Evolutionary conservation across 35 echinoderm and acorn worm species (phyloP), one percentile per base, ranked within the genome.

Genomic region (Acanthaster planci): DNA sequence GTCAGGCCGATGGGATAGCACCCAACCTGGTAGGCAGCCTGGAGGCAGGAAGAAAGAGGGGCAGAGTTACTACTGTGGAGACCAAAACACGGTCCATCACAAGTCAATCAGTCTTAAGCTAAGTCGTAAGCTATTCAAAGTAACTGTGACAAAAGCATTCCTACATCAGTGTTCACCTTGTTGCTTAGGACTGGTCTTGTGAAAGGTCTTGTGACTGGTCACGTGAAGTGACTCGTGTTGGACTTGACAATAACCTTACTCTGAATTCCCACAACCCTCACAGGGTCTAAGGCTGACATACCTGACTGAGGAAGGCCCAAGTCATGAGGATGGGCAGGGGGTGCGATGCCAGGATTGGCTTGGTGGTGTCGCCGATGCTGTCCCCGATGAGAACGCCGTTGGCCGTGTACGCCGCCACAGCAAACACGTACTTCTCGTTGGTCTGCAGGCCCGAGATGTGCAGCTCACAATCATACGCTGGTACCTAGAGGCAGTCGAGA

Each of bases 381-480:
- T 83, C 86, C 37, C 96, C 96, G 36, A 99, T 99, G 80, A 99
- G 85, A 31, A 89, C 37, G 5, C 96, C 96, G 53, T 87, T 76
- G 38, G 55, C 96, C 4, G 91, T 99, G 85, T 99, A 99, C 0
- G 96, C 96, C 40, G 96, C 96, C 38, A 99, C 96, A 54, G 96
- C 96, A 94, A 99, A 99, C 15, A 99, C 92, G 40, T 99, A 99
- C 31, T 89, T 89, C 57, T 99, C 92, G 77, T 99, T 99, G 78
- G 89, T 80, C 52, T 68, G 76, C 32, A 94, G 81, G 2, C 96
- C 92, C 34, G 96, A 91, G 68, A 99, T 89, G 38, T 42, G 68
- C 51, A 99, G 77, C 83, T 99, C 88, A 84, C 96, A 99, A 77
- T 99, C 89, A 78, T 99, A 99, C 1, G 96, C 96, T 47, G 96